Evolutionary conservation across 2,797 vertebrate species (phyloP).

Genomic region (Thamnophis elegans): DNA sequence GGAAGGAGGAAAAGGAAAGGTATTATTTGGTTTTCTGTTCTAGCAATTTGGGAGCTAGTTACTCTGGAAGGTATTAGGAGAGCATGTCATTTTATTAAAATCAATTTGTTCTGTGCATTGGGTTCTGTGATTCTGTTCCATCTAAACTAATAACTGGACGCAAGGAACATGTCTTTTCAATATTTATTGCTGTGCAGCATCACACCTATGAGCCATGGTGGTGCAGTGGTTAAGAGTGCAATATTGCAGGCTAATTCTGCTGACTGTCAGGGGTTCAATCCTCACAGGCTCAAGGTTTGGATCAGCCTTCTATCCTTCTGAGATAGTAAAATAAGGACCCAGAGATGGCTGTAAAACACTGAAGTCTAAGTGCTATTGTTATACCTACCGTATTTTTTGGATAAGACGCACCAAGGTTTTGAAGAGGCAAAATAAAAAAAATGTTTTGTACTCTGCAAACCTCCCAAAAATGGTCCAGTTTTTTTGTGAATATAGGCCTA

Average conservation of each 20-base stretch:
- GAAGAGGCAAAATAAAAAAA: too few relatives aligned
- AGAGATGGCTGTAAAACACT: background rate
- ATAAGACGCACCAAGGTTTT: too few relatives aligned
- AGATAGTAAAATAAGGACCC: background rate
- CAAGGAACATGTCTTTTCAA: background rate
- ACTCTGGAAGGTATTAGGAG: constrained; percentile 35
- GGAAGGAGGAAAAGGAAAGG: background rate
- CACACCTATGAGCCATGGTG: background rate
- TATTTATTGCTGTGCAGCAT: background rate
- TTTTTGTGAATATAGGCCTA: too few relatives aligned
- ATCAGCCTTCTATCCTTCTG: background rate
- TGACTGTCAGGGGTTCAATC: background rate
- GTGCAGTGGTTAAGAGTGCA: background rate
- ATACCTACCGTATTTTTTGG: background rate
- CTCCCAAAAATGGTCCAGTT: too few relatives aligned
- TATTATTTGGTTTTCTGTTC: constrained; percentile 38
- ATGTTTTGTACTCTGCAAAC: too few relatives aligned
- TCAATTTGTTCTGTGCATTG: constrained; percentile 64
- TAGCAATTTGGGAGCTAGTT: constrained; percentile 51
- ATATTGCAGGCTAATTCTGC: background rate
- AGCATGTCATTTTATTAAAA: constrained; percentile 59
- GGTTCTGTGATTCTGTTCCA: constrained; percentile 41
- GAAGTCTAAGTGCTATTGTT: background rate
- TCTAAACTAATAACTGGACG: background rate
- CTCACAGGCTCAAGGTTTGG: background rate